A percentile compares a stretch with the other conserved stretches of the same genome.
phyloP scores from a whole-genome alignment of 2,113 vertebrate genomes.

The Aphyosemion australe region DNA sequence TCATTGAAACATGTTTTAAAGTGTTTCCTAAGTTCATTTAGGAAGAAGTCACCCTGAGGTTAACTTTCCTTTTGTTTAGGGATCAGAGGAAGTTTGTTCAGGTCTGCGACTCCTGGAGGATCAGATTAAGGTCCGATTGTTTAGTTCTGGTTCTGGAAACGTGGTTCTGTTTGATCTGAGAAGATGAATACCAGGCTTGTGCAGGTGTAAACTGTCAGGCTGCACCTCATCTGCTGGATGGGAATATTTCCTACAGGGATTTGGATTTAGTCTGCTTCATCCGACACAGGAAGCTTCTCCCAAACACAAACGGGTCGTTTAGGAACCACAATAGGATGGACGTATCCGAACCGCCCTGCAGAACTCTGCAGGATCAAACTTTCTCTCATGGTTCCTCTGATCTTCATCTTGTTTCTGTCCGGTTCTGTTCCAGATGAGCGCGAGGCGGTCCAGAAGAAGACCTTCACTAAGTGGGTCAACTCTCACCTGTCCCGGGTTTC shows the following conservation, averaged over 20 bases:
- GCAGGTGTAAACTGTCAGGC: constrained; percentile 31
- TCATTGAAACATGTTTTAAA: too few species aligned
- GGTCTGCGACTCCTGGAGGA: too few species aligned
- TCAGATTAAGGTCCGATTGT: not conserved
- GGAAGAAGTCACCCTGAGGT: too few species aligned
- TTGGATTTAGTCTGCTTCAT: constrained; percentile 26
- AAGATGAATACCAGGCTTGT: constrained; percentile 8
- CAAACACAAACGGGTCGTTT: constrained; percentile 10
- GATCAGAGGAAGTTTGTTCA: too few species aligned
- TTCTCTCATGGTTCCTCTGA: not conserved
- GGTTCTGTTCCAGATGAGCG: constrained; percentile 85
- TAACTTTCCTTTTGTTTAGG: too few species aligned
- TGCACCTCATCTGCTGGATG: constrained; percentile 1
- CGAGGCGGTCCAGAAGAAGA: constrained; percentile 96
- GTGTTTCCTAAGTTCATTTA: too few species aligned
- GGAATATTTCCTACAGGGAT: constrained; percentile 9
- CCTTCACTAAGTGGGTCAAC: constrained; percentile 95
- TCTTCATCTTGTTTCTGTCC: constrained; percentile 45
- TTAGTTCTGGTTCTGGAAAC: too few species aligned
- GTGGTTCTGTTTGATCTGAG: not conserved
- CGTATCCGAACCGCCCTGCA: constrained; percentile 8
- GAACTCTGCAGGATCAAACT: constrained; percentile 6
- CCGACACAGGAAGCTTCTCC: constrained; percentile 56
- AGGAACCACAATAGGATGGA: constrained; percentile 18
- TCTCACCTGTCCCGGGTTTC: constrained; percentile 92